Evolutionary conservation across 2,113 vertebrate genomes (phyloP).

Genomic region (Chroicocephalus ridibundus): DNA sequence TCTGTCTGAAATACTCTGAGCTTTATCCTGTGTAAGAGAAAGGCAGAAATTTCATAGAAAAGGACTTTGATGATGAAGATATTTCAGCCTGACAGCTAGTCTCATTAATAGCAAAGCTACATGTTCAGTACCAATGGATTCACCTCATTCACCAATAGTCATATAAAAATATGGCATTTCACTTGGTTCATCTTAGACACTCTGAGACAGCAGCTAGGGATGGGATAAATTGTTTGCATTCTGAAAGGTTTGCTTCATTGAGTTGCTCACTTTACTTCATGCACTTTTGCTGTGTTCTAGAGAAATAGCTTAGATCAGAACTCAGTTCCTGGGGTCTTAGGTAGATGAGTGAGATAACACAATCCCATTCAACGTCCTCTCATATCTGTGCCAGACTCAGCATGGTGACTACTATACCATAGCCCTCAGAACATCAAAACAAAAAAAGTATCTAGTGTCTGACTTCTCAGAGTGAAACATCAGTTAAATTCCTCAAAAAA

Average conservation of each 20-base stretch:
- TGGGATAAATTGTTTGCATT: neutral
- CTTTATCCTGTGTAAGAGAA: neutral
- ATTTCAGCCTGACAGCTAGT: neutral
- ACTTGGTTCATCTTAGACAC: neutral
- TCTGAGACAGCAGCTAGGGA: neutral
- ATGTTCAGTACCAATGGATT: neutral
- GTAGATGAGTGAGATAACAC: neutral
- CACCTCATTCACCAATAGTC: neutral
- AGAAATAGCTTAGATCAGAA: neutral
- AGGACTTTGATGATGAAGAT: neutral
- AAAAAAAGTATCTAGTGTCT: neutral
- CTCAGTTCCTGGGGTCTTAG: neutral
- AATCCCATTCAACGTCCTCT: neutral
- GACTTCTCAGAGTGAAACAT: neutral
- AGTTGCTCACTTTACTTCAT: neutral
- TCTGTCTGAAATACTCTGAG: neutral
- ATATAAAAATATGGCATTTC: neutral
- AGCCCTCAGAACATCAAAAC: neutral
- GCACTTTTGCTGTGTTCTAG: neutral
- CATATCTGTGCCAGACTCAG: neutral
- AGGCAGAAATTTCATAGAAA: neutral
- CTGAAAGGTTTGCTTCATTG: neutral
- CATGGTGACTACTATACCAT: neutral
- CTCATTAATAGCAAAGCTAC: neutral
- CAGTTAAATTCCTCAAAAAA: neutral